Evolutionary conservation across 2,888 invertebrate species (phyloP).

Genomic region (Brachycybe producta): DNA sequence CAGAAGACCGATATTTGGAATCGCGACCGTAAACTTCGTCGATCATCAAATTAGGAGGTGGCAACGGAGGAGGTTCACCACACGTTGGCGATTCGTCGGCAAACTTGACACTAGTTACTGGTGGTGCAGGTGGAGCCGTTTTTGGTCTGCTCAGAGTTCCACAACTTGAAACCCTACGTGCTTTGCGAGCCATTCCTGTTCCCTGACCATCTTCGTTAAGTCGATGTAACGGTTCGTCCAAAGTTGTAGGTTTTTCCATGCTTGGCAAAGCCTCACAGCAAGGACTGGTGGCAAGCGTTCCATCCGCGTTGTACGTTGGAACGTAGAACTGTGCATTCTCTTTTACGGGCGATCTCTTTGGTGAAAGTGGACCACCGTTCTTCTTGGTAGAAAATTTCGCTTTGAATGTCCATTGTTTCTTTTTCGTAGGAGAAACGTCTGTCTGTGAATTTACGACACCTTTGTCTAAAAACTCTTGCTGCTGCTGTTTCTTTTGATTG

Average conservation of each 20-base stretch:
- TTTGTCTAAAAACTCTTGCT: no score
- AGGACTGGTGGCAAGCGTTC: slow-evolving; percentile 8
- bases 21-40: no score
- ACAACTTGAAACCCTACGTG: slow-evolving; percentile 20
- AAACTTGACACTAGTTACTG: slow-evolving; percentile 17
- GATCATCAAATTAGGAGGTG: no score
- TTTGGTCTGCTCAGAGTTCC: slow-evolving; percentile 24
- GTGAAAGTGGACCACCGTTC: slow-evolving; percentile 13
- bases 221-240: no score
- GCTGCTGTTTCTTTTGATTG: slow-evolving; percentile 27
- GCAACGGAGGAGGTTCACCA: no score
- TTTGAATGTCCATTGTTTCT: slow-evolving; percentile 41
- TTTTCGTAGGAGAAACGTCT: slow-evolving; percentile 19
- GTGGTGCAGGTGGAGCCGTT: slow-evolving; percentile 27
- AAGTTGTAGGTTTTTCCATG: no score
- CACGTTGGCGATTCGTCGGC: no score
- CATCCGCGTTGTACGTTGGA: slow-evolving; percentile 38
- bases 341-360: slow-evolving; percentile 32
- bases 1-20: no score
- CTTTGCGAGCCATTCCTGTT: slow-evolving; percentile 16
- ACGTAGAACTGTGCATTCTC: slow-evolving; percentile 53
- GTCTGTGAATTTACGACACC: slow-evolving; percentile 8
- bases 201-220: no score
- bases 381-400: slow-evolving; percentile 13
- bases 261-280: slow-evolving; percentile 8